A percentile compares a stretch with the other conserved stretches of the same genome.
Evolutionary conservation across 2,888 invertebrate species (phyloP).

Genomic region (Leptarthrus brevirostris): DNA sequence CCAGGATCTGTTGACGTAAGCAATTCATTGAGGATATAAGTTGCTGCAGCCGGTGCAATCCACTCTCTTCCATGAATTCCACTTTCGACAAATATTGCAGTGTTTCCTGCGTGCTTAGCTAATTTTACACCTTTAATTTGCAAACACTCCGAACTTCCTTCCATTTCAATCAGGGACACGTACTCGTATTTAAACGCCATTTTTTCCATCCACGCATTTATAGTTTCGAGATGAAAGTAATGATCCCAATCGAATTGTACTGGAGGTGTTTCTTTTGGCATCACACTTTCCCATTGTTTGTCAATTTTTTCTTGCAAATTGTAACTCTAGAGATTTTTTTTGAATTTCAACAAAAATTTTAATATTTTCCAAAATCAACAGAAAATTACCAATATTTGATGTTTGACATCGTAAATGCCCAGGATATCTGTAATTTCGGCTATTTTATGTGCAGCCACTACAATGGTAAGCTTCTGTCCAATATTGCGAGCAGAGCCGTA

Average conservation of each 20-base stretch:
- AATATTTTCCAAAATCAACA: constrained; percentile 16
- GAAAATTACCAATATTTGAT: constrained; percentile 61
- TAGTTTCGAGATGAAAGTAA: constrained; percentile 65
- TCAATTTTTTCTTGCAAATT: constrained; percentile 58
- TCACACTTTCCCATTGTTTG: constrained; percentile 57
- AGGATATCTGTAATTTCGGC: constrained; percentile 64
- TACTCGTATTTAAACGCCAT: constrained; percentile 59
- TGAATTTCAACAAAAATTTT: constrained; percentile 12
- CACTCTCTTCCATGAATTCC: constrained; percentile 68
- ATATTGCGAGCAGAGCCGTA: constrained; percentile 64
- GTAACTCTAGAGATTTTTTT: constrained; percentile 53
- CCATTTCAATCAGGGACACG: constrained; percentile 67
- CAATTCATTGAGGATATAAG: constrained; percentile 63
- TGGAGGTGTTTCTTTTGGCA: constrained; percentile 59
- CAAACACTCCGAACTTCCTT: constrained; percentile 69
- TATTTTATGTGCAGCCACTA: constrained; percentile 66
- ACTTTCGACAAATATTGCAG: constrained; percentile 69
- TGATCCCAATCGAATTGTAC: constrained; percentile 63
- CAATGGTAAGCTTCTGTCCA: constrained; percentile 63
- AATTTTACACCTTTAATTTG: constrained; percentile 69
- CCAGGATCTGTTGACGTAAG: constrained; percentile 63
- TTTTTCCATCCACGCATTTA: constrained; percentile 64
- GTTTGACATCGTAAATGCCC: constrained; percentile 59
- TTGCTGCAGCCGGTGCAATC: constrained; percentile 66
- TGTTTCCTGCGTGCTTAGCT: constrained; percentile 64